Evolutionary conservation across 1,140 invertebrate genomes (phyloP).

Genomic region (Bombus sylvicola): DNA sequence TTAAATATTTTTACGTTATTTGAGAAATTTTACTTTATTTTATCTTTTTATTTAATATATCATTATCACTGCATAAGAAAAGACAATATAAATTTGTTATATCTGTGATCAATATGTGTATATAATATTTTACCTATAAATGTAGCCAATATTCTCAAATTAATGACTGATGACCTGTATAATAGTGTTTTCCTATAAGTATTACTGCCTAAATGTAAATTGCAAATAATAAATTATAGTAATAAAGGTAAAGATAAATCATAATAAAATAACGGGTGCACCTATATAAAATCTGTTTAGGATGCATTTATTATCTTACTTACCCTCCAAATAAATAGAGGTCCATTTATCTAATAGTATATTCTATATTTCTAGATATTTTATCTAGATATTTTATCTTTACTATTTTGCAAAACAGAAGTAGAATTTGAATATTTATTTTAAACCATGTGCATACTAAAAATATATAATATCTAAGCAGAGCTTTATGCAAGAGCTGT

Average conservation of each 20-base stretch:
- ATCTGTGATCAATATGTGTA: constrained; percentile 2
- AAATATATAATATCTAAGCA: background rate
- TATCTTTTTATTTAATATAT: constrained; percentile 9
- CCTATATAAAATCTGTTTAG: constrained; percentile 1
- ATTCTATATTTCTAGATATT: background rate
- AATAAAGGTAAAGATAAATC: constrained; percentile 2
- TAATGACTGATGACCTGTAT: constrained; percentile 1
- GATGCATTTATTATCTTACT: background rate
- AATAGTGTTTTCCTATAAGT: constrained; percentile 2
- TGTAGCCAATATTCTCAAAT: background rate
- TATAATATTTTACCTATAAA: constrained; percentile 17
- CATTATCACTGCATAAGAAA: constrained; percentile 9
- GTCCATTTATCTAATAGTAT: background rate
- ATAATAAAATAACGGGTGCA: background rate
- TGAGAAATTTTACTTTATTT: constrained; percentile 7
- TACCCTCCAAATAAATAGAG: background rate
- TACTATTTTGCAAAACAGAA: constrained; percentile 1
- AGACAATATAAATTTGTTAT: constrained; percentile 19
- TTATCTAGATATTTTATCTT: no score
- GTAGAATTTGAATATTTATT: background rate
- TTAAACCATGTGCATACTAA: background rate
- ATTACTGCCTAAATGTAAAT: background rate
- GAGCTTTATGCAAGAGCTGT: background rate
- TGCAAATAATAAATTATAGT: constrained; percentile 1
- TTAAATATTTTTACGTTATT: constrained; percentile 12